phyloP scores from a whole-genome alignment of 2,113 vertebrate species.

The Hippolais icterina region DNA sequence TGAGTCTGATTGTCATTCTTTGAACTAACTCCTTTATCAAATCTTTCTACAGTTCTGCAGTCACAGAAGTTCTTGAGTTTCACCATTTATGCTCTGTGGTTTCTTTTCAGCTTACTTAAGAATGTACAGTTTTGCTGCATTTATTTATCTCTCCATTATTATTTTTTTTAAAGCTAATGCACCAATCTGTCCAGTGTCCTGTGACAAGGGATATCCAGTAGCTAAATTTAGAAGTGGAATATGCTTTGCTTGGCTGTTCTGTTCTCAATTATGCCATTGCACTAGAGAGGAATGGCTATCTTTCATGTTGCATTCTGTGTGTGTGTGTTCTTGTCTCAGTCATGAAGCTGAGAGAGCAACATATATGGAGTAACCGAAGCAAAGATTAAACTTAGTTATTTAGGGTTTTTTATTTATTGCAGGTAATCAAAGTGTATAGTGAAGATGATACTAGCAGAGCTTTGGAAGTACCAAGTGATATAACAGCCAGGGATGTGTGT shows the following conservation, averaged over 20 bases:
- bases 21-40: neutral
- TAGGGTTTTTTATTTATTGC: slow-evolving; percentile 36
- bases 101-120: neutral
- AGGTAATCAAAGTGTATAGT: slow-evolving; percentile 96
- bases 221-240: neutral
- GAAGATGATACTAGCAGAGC: slow-evolving; percentile 94
- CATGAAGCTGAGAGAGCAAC: neutral
- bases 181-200: neutral
- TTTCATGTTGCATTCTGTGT: neutral
- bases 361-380: neutral
- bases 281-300: neutral
- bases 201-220: neutral
- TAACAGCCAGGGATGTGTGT: slow-evolving; percentile 91
- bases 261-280: neutral
- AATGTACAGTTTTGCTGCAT: neutral
- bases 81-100: neutral
- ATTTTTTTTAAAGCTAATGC: neutral
- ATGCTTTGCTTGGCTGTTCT: neutral
- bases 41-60: neutral
- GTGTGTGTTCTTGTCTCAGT: neutral
- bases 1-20: neutral
- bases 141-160: neutral
- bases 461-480: slow-evolving; percentile 91
- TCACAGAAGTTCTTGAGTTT: neutral
- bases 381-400: neutral